Conservation (phyloP, 1,140 invertebrate species). For the Hycleus cichorii region DNA sequence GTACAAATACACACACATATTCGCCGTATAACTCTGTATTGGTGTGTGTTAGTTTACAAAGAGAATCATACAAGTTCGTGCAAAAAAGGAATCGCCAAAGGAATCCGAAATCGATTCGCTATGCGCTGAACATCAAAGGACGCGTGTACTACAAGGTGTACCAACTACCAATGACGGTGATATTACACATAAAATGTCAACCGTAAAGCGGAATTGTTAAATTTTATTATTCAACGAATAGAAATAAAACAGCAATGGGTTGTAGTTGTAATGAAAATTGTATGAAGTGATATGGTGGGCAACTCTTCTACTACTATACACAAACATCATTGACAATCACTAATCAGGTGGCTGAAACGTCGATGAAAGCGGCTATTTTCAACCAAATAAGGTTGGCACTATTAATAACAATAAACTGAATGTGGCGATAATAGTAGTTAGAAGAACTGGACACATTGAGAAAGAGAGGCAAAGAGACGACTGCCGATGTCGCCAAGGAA, state of each 20-base stretch:
- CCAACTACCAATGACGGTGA: conserved; percentile 17
- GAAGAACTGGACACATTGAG: conserved; percentile 30
- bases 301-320: background rate
- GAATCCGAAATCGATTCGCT: conserved; percentile 30
- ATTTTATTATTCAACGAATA: conserved; percentile 33
- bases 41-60: too few species aligned
- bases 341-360: conserved; percentile 40
- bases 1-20: too few species aligned
- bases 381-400: conserved; percentile 39
- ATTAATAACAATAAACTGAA: conserved; percentile 44
- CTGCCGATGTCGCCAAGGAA: conserved; percentile 29
- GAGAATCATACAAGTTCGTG: background rate
- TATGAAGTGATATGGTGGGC: conserved; percentile 16
- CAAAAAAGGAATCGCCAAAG: conserved; percentile 18
- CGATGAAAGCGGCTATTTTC: conserved; percentile 31
- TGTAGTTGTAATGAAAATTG: conserved; percentile 25
- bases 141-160: conserved; percentile 29
- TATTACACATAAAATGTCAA: conserved; percentile 24
- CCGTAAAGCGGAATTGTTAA: conserved; percentile 32
- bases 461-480: conserved; percentile 1
- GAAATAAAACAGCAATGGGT: background rate
- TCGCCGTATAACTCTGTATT: too few species aligned
- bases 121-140: conserved; percentile 29
- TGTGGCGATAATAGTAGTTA: conserved; percentile 41
- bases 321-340: conserved; percentile 9